A percentile compares a stretch with the other conserved stretches of the same genome.
Evolutionary conservation across 2,113 vertebrate species (phyloP).

Genomic region (Oceanodroma tethys): DNA sequence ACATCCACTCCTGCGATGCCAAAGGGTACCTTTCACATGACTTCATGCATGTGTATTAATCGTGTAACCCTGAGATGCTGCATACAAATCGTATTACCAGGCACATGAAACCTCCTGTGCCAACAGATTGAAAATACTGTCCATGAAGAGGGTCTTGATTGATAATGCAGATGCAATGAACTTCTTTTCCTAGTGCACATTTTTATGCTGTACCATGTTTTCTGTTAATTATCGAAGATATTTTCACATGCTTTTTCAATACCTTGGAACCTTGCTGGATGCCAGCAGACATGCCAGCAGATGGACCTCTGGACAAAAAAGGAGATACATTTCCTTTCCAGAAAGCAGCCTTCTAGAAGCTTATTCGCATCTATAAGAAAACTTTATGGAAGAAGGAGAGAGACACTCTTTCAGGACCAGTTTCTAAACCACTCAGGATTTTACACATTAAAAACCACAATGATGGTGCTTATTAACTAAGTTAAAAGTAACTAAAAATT

Average conservation of each 20-base stretch:
- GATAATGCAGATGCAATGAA: background rate
- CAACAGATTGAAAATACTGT: background rate
- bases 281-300: background rate
- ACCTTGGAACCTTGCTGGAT: background rate
- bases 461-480: background rate
- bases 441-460: background rate
- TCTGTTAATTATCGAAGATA: background rate
- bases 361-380: background rate
- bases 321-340: background rate
- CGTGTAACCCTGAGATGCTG: rapidly evolving
- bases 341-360: background rate
- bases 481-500: background rate
- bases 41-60: background rate
- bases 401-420: background rate
- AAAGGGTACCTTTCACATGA: background rate
- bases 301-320: background rate
- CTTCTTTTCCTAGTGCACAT: background rate
- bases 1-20: background rate
- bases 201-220: background rate
- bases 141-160: background rate
- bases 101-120: background rate
- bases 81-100: background rate
- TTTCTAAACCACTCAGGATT: background rate
- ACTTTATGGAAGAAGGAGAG: background rate
- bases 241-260: background rate